These are phyloP conservation scores for Eleutherodactylus coqui DNA, from an alignment of 2,797 vertebrate genomes.

Conservation along the genomic window DNA sequence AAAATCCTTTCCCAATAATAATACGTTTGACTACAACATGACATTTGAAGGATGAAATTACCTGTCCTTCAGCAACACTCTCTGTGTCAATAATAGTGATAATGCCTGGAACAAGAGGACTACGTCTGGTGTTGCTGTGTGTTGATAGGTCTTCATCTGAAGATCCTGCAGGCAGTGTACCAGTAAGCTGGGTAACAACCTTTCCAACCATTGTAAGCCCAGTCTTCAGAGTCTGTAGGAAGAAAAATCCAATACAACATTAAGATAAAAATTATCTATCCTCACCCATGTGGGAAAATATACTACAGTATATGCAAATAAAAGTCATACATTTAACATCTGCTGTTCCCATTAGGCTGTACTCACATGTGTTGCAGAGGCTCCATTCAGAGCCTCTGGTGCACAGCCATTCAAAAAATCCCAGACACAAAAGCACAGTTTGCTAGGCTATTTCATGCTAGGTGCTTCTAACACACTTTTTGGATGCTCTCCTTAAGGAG, in stretches of 20 bases:
- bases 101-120: constrained; percentile 88
- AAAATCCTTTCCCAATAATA: neutral
- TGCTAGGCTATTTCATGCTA: too few species aligned
- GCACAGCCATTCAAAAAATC: too few species aligned
- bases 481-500: too few species aligned
- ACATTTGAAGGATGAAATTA: constrained; percentile 66
- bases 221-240: constrained; percentile 89
- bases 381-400: too few species aligned
- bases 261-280: neutral
- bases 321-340: neutral
- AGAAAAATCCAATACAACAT: constrained; percentile 42
- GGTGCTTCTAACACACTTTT: too few species aligned
- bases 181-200: constrained; percentile 94
- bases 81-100: constrained; percentile 96
- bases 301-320: neutral
- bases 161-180: constrained; percentile 86
- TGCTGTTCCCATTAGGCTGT: neutral
- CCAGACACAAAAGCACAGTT: too few species aligned
- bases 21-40: too few species aligned
- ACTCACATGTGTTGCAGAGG: too few species aligned
- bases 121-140: constrained; percentile 85
- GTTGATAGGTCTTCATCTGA: constrained; percentile 88
- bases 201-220: constrained; percentile 98
- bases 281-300: neutral
- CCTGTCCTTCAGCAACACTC: constrained; percentile 93